Evolutionary conservation across 53 echinoderm and acorn worm species (phyloP).

Genomic region (Apostichopus leukothele): DNA sequence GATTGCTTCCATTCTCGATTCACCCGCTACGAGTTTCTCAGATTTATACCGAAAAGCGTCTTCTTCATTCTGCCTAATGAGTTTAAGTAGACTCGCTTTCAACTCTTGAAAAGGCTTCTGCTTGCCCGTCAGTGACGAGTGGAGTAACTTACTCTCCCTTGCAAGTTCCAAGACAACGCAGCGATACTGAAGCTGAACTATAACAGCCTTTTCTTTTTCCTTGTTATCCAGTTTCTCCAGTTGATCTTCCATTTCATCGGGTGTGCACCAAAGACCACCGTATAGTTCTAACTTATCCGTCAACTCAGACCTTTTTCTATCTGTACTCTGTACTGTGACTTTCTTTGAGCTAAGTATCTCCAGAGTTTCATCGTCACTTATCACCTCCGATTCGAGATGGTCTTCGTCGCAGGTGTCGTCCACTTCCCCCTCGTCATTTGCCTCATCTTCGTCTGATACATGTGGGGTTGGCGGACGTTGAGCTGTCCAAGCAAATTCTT

Average conservation of each 20-base stretch:
- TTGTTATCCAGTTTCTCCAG: neutral
- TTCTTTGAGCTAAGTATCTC: neutral
- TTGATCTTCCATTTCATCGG: constrained; percentile 8
- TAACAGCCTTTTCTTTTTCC: neutral
- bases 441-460: constrained; percentile 40
- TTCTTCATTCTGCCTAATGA: constrained; percentile 7
- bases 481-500: constrained; percentile 39
- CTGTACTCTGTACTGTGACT: neutral
- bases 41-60: neutral
- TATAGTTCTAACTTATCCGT: constrained; percentile 16
- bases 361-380: neutral
- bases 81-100: constrained; percentile 10
- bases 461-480: constrained; percentile 40
- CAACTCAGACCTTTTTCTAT: constrained; percentile 13
- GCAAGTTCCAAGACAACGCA: constrained; percentile 31
- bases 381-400: neutral
- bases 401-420: neutral
- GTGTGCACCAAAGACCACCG: constrained; percentile 45
- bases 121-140: constrained; percentile 23
- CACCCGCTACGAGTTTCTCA: neutral
- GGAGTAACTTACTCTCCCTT: constrained; percentile 21
- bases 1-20: neutral
- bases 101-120: constrained; percentile 22
- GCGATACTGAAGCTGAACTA: constrained; percentile 38
- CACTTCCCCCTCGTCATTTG: neutral